phyloP scores from a whole-genome alignment of 1,140 invertebrate genomes.

The Neodiprion fabricii region DNA sequence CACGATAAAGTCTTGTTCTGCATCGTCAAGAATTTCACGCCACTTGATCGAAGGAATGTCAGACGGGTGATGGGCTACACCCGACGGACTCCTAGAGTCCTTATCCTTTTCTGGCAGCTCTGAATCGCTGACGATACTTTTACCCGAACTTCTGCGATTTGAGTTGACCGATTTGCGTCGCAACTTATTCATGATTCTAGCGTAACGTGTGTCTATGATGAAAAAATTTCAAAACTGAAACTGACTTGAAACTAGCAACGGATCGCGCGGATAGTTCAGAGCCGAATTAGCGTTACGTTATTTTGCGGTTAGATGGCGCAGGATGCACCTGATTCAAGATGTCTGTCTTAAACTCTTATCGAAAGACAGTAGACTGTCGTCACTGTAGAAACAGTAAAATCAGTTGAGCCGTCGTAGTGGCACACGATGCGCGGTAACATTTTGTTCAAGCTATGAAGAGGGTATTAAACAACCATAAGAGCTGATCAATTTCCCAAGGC shows the following conservation, averaged over 20 bases:
- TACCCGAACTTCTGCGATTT: background rate
- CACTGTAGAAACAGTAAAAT: background rate
- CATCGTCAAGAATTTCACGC: constrained; percentile 27
- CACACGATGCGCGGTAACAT: background rate
- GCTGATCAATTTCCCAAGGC: background rate
- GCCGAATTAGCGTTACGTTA: background rate
- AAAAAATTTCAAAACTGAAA: too few species aligned
- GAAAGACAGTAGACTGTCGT: background rate
- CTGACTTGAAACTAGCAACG: too few species aligned
- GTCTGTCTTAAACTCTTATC: background rate
- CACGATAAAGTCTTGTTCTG: constrained; percentile 21
- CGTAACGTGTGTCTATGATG: too few species aligned
- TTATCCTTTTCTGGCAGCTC: background rate
- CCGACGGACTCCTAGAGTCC: background rate
- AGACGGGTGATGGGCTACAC: background rate
- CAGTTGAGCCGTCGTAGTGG: background rate
- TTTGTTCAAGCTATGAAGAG: background rate
- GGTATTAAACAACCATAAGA: background rate
- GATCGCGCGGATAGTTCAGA: background rate
- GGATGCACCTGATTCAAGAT: background rate
- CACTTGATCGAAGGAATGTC: constrained; percentile 22
- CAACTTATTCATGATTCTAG: background rate
- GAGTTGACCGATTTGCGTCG: background rate
- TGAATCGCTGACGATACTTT: background rate
- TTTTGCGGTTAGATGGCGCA: background rate